Base-by-base conservation (phyloP, 2,888 invertebrate species). In the Hydroisotoma schaefferi region DNA sequence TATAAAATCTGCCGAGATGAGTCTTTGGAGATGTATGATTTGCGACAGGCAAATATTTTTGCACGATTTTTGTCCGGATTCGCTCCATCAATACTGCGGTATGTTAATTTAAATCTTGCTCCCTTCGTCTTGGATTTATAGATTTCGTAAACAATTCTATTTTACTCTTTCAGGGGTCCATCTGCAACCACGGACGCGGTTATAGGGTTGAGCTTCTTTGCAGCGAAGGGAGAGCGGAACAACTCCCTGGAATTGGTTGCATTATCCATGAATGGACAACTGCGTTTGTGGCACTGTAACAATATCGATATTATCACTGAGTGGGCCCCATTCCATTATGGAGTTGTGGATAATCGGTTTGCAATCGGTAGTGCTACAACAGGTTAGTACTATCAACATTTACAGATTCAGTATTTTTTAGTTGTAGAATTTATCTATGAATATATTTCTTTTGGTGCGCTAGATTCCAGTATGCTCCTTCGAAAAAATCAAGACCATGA, bases 31-130 rank as follows among this genome's bases (percentile, higher is more conserved):
- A 62, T 38, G 20, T 69, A 65, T 54, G 72, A 72, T 56, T 55
- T 72, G 8, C 53, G 67, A 33, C 69, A 72, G 51, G 55, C 70
- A 2, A 72, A 72, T 43, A 29, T 72, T n/a, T 60, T 72, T 40
- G 53, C 67, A 5, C 61, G 68, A 37, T 48, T 72, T 40, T 55
- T 69, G 2, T 65, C 65, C 1, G 70, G 68, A 28, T 68, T 67
- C 23, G 58, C 65, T 2, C 57, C 61, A 10, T 60, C 69, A 1
- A 53, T 67, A 43, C 49, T 72, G 27, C 61, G 62, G 70, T 70
- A 62, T 27, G 46, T 40, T 15, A 20, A 46, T 40, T 46, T 46
- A 46, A 23, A 46, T n/a, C n/a, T n/a, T n/a, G n/a, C n/a, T n/a
- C n/a, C n/a, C 33, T 10, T 33, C 33, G 33, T 33, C 33, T 8